These are phyloP conservation scores for Dicranocentrus wangi DNA, from an alignment of 2,888 invertebrate genomes.

Conservation along the genomic window DNA sequence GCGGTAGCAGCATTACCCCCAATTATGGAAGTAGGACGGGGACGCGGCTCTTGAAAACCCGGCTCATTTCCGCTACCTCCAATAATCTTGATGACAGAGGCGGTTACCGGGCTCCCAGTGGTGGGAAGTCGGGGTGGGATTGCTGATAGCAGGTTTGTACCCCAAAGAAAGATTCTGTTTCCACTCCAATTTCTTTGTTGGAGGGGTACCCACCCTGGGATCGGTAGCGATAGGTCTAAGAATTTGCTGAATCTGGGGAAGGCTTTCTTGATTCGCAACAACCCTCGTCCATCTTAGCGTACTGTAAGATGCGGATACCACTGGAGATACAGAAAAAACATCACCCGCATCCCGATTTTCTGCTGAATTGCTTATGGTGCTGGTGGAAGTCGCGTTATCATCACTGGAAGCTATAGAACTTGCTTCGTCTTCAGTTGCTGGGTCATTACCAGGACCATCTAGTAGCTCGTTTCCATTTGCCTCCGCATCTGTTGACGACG, in stretches of 20 bases:
- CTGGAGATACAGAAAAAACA: constrained; percentile 22
- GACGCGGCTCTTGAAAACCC: constrained; percentile 12
- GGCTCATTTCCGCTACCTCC: constrained; percentile 46
- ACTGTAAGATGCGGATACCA: constrained; percentile 38
- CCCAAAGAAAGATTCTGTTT: no score
- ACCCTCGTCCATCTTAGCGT: constrained; percentile 55
- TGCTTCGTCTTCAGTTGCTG: constrained; percentile 58
- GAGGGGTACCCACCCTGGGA: no score
- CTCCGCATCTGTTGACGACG: constrained; percentile 56
- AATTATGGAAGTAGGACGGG: constrained; percentile 61
- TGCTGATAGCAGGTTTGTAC: not conserved
- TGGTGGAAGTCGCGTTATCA: constrained; percentile 21
- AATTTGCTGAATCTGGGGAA: constrained; percentile 32
- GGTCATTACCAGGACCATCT: constrained; percentile 27
- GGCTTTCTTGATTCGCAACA: constrained; percentile 55
- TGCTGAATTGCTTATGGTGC: constrained; percentile 47
- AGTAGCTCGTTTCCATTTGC: constrained; percentile 23
- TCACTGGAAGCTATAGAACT: constrained; percentile 51
- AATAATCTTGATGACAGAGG: constrained; percentile 47
- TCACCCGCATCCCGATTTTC: constrained; percentile 23
- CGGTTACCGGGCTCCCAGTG: constrained; percentile 1
- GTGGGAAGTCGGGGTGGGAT: not conserved
- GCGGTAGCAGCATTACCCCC: constrained; percentile 25
- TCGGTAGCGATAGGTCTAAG: not conserved
- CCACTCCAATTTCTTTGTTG: not conserved